Evolutionary conservation across 1,140 invertebrate species (phyloP), one percentile per base, ranked within the genome.

Genomic region (Temnothorax curvispinosus): DNA sequence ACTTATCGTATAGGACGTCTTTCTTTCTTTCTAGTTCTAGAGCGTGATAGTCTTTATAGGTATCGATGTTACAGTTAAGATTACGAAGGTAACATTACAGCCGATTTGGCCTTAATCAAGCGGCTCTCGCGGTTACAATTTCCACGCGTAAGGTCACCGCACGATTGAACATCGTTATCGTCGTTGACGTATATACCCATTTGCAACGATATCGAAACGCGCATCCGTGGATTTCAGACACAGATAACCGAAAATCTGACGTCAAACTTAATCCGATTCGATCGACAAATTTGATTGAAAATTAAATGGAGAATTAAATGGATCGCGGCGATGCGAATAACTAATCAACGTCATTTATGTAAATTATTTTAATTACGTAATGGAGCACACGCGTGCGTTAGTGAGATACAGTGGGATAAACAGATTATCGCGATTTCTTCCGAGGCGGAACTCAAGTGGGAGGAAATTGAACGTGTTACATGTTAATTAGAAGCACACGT

Each of bases 401-500:
- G 18, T 27, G 27, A 27, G 27, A 27, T 27, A 27, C 27, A 27
- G 27, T 32, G 11, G 21, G 18, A 69, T 62, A 75, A 60, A 75
- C 41, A 38, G 27, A 84, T 60, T 60, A 62, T 82, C 38, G 13
- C 56, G 32, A 74, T 69, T 81, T 15, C n/a, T 69, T 54, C 8
- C 13, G 54, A 50, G 13, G 44, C 38, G 18, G 58, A 69, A 56
- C 50, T 81, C 13, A 58, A n/a, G 38, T 27, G 18, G 11, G 11
- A 35, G 54, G 27, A 38, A 82, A 60, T 41, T 75, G 69, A 60
- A 18, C 41, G n/a, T 71, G 52, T 82, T 82, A 82, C 6, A 38
- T 82, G 52, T 60, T 82, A 84, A 84, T 75, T 84, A 84, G n/a
- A 58, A 11, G 3, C 11, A 35, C n/a, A 69, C 64, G 35, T 56